These are phyloP conservation scores for Priocnemis perturbator DNA, from an alignment of 2,888 invertebrate genomes.

Conservation along the genomic window DNA sequence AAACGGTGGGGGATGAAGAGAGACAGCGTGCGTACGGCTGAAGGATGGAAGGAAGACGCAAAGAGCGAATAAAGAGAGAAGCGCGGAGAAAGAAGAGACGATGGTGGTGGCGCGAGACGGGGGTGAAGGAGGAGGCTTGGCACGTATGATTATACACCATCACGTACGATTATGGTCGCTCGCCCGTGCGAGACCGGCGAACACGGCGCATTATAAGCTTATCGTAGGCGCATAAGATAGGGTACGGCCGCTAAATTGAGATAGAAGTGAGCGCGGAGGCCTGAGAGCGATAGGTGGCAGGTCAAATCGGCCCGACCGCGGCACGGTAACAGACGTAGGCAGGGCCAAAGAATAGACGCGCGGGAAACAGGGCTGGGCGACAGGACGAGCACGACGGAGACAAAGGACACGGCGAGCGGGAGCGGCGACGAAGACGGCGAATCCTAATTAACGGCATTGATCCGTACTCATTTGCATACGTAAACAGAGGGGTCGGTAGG, in stretches of 20 bases:
- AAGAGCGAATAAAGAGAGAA: conserved; percentile 16
- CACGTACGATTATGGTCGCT: conserved; percentile 58
- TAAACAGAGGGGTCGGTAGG: conserved; percentile 58
- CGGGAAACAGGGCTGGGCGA: conserved; percentile 36
- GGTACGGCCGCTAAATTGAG: conserved; percentile 56
- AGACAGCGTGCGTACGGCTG: conserved; percentile 11
- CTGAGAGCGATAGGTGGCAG: conserved; percentile 22
- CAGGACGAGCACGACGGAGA: conserved; percentile 22
- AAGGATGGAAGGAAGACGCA: conserved; percentile 20
- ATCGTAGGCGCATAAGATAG: conserved; percentile 58
- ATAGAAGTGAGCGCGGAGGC: conserved; percentile 43
- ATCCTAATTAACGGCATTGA: conserved; percentile 66
- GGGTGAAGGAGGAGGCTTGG: conserved; percentile 34
- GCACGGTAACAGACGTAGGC: conserved; percentile 17
- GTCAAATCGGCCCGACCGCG: conserved; percentile 17
- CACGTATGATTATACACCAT: conserved; percentile 61
- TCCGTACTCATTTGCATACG: conserved; percentile 63
- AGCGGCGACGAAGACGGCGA: conserved; percentile 42
- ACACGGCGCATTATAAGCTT: conserved; percentile 54
- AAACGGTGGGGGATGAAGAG: not conserved
- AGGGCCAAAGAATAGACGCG: conserved; percentile 28
- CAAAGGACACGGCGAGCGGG: conserved; percentile 17
- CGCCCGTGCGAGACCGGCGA: conserved; percentile 49
- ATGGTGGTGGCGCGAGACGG: not conserved
- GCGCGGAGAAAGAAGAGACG: too few species aligned